Conservation (phyloP, 2,113 vertebrate species). For the Cranoglanis bouderius region DNA sequence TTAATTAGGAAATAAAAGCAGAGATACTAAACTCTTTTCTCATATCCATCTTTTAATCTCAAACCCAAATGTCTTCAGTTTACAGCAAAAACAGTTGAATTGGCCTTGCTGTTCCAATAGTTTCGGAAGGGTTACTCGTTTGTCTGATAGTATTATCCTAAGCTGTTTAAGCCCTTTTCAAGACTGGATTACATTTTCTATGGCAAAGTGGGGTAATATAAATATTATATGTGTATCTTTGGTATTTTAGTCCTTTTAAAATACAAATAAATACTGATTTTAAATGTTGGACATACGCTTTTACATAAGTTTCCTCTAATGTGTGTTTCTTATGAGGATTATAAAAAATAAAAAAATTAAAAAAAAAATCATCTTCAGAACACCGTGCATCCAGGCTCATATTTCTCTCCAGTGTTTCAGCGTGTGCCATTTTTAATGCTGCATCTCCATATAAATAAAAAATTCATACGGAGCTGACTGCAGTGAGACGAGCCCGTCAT, state of each 20-base stretch:
- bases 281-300: not conserved
- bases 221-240: not conserved
- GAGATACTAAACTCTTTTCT: too few species aligned
- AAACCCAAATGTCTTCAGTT: too few species aligned
- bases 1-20: too few species aligned
- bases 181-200: not conserved
- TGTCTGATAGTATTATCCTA: not conserved
- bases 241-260: too few species aligned
- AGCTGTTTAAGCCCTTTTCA: not conserved
- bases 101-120: too few species aligned
- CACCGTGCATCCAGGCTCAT: not conserved
- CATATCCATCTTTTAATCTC: too few species aligned
- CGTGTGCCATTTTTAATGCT: not conserved
- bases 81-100: too few species aligned
- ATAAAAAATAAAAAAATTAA: too few species aligned
- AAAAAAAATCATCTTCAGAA: not conserved
- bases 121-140: not conserved
- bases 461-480: conserved; percentile 6
- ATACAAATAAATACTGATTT: not conserved
- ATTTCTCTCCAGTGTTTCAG: not conserved
- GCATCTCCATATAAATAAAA: conserved; percentile 11
- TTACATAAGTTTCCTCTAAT: not conserved
- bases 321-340: not conserved
- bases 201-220: not conserved
- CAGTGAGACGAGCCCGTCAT: not conserved